phyloP scores from a whole-genome alignment of 2,113 vertebrate species.

The Mastomys coucha region DNA sequence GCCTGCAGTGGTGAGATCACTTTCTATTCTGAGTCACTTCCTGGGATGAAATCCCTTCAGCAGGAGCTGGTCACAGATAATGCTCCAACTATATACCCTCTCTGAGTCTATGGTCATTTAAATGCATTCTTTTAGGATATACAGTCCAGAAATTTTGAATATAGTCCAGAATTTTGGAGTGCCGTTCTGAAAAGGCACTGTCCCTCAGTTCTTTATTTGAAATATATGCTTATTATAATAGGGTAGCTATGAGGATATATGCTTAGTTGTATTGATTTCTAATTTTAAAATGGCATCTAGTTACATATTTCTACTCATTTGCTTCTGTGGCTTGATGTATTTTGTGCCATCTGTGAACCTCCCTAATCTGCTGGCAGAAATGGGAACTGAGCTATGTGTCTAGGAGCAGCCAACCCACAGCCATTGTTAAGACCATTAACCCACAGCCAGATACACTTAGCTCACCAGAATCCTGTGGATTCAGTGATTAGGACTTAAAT shows the following conservation, averaged over 20 bases:
- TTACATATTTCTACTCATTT: not conserved
- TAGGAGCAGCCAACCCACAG: not conserved
- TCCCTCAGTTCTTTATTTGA: slow-evolving; percentile 33
- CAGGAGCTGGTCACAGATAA: not conserved
- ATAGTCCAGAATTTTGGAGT: not conserved
- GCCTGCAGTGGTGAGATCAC: not conserved
- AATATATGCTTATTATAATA: not conserved
- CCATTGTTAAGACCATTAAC: not conserved
- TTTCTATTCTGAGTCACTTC: not conserved
- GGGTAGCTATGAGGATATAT: not conserved
- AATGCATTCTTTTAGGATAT: not conserved
- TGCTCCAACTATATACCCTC: not conserved
- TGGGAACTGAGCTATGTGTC: no score
- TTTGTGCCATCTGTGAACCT: not conserved
- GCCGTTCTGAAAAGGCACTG: not conserved
- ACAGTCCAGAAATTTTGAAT: not conserved
- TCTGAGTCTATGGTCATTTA: not conserved
- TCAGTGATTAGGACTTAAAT: not conserved
- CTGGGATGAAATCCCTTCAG: not conserved
- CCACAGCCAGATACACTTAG: not conserved
- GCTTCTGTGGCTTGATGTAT: not conserved
- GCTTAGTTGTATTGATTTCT: slow-evolving; percentile 41
- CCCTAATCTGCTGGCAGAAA: not conserved
- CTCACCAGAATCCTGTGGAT: slow-evolving; percentile 15
- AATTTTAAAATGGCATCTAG: not conserved